Percentiles rank a stretch among this genome's conserved stretches.
phyloP scores from a whole-genome alignment of 2,113 vertebrate genomes.

The Percina caprodes region DNA sequence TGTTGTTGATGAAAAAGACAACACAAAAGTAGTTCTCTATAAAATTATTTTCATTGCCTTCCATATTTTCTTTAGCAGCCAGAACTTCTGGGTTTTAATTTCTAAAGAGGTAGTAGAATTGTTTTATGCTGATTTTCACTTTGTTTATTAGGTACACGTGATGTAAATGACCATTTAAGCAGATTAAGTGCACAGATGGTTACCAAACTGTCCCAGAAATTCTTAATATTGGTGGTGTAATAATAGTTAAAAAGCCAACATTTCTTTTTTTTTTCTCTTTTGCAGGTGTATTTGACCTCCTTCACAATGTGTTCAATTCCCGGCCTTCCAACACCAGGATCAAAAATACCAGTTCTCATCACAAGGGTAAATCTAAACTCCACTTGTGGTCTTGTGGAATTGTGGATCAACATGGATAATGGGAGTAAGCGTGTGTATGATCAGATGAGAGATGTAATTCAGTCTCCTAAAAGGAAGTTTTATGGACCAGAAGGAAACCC shows the following conservation, averaged over 20 bases:
- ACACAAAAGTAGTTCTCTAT: too few relatives aligned
- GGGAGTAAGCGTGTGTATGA: conserved; percentile 73
- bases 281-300: conserved; percentile 48
- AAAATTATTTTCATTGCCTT: too few relatives aligned
- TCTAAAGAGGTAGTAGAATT: too few relatives aligned
- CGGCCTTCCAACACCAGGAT: conserved; percentile 72
- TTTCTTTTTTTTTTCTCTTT: conserved; percentile 26
- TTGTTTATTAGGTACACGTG: too few relatives aligned
- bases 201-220: neutral
- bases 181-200: neutral
- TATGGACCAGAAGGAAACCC: conserved; percentile 50
- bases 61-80: too few relatives aligned
- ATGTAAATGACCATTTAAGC: neutral
- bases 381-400: conserved; percentile 79
- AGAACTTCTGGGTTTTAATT: too few relatives aligned
- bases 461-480: conserved; percentile 71
- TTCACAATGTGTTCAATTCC: conserved; percentile 78
- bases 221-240: neutral
- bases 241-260: neutral
- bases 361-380: conserved; percentile 81
- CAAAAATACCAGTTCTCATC: conserved; percentile 79
- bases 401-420: conserved; percentile 84
- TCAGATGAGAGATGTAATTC: conserved; percentile 79
- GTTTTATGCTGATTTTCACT: too few relatives aligned
- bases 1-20: too few relatives aligned